Base-by-base conservation (phyloP, 2,797 vertebrate species). In the Momotus momota region DNA sequence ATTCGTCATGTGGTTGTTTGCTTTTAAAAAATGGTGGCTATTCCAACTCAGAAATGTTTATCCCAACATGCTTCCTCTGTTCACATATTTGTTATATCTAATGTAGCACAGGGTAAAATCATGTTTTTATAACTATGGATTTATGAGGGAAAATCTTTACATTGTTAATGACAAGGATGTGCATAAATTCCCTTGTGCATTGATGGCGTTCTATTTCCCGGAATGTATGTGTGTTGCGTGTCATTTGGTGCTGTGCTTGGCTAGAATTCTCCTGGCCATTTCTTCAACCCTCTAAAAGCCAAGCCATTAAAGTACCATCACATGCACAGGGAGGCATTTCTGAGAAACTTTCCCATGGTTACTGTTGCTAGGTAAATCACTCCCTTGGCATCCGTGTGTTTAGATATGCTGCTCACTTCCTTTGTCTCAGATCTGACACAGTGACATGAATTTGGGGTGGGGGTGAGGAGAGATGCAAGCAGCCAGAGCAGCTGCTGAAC, bases 311-410 rank as follows among this genome's bases (percentile, higher is more conserved):
- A 62, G 64, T 65, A 71, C 48, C 25, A 66, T 57, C 70, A 62
- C 54, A 86, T 26, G 45, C 69, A 90, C 62, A 84, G 35, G 20
- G 65, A 95, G 66, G 57, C 14, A 69, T 90, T 90, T 86, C 81
- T 85, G 60, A 86, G 93, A 94, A 95, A 87, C 86, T 94, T 94
- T 71, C 81, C 61, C 91, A 49, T 96, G 86, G 94, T 94, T 96
- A 97, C 95, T 87, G 96, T 97, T 97, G 95, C 96, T 97, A 96
- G 73, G 96, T 95, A 96, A 94, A 97, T 95, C 90, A 74, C n/a
- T 97, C 90, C 88, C 95, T 95, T 91, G 93, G 64, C 85, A 93
- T 85, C 73, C 62, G 40, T 65, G 43, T 81, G 75, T 95, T 96
- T 94, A 95, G 89, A 74, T 92, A 88, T 58, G 60, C 67, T 91